Conservation (phyloP, 2,797 vertebrate genomes). For the Prionace glauca region DNA sequence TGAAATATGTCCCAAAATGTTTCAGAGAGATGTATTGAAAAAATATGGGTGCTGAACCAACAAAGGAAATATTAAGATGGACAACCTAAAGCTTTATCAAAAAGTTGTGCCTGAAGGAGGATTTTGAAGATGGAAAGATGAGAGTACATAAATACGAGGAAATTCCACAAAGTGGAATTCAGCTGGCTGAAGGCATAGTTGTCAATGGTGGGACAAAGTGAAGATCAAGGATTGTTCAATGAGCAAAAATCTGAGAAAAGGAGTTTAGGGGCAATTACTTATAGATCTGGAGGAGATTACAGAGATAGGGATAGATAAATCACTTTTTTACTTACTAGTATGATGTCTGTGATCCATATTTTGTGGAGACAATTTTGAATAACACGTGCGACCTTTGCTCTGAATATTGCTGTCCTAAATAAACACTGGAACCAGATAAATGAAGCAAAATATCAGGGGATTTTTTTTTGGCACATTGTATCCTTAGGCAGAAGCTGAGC, state of each 20-base stretch:
- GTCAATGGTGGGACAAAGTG: background rate
- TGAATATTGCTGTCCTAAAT: background rate
- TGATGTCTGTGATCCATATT: background rate
- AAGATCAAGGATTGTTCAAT: background rate
- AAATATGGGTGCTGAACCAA: background rate
- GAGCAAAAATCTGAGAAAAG: background rate
- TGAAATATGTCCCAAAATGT: background rate
- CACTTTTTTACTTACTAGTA: background rate
- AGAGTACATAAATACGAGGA: background rate
- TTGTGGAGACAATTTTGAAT: background rate
- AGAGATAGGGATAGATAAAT: background rate
- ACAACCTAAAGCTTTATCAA: background rate
- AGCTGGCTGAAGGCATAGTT: background rate
- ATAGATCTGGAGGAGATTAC: background rate
- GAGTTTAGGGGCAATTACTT: background rate
- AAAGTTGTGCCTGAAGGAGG: background rate
- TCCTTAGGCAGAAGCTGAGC: too few species aligned
- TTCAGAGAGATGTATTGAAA: background rate
- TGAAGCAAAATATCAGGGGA: too few species aligned
- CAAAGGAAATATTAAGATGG: background rate
- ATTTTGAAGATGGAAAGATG: background rate
- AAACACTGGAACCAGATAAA: background rate
- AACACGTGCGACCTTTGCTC: too few species aligned
- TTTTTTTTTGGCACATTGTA: too few species aligned
- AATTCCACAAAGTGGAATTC: background rate